A percentile compares a stretch with the other conserved stretches of the same genome.
Conservation (phyloP, 2,888 invertebrate species). For the Eupithecia vulgata region DNA sequence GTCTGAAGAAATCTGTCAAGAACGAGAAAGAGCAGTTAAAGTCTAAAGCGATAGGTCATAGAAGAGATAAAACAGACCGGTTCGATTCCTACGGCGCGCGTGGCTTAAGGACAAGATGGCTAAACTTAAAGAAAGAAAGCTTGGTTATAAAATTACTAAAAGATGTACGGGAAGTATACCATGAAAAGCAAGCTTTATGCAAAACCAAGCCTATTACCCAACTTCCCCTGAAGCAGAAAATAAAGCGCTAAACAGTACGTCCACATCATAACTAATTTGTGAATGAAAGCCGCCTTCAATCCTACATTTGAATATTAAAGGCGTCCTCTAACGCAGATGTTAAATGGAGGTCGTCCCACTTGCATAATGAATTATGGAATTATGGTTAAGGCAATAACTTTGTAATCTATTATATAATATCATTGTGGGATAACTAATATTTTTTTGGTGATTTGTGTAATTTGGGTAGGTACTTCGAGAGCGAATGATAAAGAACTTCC, state of each 20-base stretch:
- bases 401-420: conserved; percentile 4
- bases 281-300: conserved; percentile 41
- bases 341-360: conserved; percentile 51
- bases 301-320: conserved; percentile 60
- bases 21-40: background rate
- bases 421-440: background rate
- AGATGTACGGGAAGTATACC: background rate
- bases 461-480: background rate
- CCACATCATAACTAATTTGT: conserved; percentile 42
- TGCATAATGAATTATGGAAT: conserved; percentile 61
- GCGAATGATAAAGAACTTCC: background rate
- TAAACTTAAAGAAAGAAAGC: background rate
- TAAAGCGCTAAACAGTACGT: conserved; percentile 26
- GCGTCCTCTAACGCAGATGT: conserved; percentile 51
- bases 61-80: background rate
- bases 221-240: conserved; percentile 18
- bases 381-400: conserved; percentile 35
- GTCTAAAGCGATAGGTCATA: background rate
- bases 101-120: background rate
- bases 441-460: background rate
- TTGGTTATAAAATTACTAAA: background rate
- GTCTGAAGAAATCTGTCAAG: background rate
- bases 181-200: background rate
- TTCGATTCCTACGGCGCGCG: background rate
- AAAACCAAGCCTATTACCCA: conserved; percentile 7